Conservation (phyloP, 2,797 vertebrate genomes). For the Bucorvus abyssinicus region DNA sequence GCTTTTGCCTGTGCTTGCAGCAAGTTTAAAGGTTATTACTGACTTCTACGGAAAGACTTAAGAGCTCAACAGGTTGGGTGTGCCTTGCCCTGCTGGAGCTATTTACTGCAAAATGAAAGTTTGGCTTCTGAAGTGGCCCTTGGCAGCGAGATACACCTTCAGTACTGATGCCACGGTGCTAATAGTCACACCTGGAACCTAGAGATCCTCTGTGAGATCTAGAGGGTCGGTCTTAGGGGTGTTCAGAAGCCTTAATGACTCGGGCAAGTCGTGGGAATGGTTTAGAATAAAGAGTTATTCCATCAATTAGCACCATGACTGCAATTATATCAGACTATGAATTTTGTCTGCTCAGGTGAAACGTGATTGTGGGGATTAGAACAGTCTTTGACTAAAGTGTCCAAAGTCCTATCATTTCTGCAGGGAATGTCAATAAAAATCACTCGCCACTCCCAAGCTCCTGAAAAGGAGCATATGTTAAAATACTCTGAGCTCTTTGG, state of each 20-base stretch:
- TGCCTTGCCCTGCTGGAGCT: not conserved
- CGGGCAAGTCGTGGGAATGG: not conserved
- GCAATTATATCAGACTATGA: constrained; percentile 48
- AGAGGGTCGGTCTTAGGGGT: constrained; percentile 26
- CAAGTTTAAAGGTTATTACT: not conserved
- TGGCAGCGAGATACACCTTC: not conserved
- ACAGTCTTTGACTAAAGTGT: constrained; percentile 3
- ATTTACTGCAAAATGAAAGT: not conserved
- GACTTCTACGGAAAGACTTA: not conserved
- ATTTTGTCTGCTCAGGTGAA: constrained; percentile 62
- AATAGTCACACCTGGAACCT: not conserved
- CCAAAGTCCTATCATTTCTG: constrained; percentile 48
- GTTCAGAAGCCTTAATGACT: constrained; percentile 10
- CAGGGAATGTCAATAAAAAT: constrained; percentile 57
- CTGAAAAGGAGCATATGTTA: constrained; percentile 61
- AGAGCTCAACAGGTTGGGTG: not conserved
- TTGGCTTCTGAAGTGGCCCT: not conserved
- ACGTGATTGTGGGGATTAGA: constrained; percentile 14
- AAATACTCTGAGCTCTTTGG: constrained; percentile 54
- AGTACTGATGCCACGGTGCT: not conserved
- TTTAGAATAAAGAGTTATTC: constrained; percentile 62
- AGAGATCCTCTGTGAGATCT: not conserved
- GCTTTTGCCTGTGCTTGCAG: not conserved
- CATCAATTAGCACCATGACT: constrained; percentile 51
- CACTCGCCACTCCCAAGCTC: constrained; percentile 29